Conservation (phyloP, 2,797 vertebrate genomes). For the Poeciliopsis presidionis region DNA sequence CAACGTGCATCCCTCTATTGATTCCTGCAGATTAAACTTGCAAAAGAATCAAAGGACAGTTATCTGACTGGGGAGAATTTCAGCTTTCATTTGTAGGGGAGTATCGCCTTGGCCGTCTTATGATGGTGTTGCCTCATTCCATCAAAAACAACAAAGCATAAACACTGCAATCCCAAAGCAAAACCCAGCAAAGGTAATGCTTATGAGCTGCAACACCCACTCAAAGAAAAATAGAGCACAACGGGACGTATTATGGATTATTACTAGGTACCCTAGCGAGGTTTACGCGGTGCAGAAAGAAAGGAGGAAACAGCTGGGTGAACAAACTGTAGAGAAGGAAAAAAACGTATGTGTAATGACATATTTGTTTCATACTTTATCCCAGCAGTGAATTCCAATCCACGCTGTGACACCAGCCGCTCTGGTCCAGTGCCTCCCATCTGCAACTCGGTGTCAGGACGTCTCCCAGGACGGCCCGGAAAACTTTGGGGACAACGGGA, state of each 20-base stretch:
- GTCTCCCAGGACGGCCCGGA: slow-evolving; percentile 75
- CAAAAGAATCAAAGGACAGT: slow-evolving; percentile 76
- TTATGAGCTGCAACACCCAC: slow-evolving; percentile 21
- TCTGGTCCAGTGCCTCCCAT: slow-evolving; percentile 80
- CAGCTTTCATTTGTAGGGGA: slow-evolving; percentile 61
- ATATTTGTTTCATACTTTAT: slow-evolving; percentile 78
- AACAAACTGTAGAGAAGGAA: slow-evolving; percentile 48
- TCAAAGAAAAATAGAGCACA: slow-evolving; percentile 23
- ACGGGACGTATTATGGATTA: slow-evolving; percentile 41
- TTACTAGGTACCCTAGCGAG: slow-evolving; percentile 38
- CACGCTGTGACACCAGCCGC: slow-evolving; percentile 77
- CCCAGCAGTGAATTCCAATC: slow-evolving; percentile 80
- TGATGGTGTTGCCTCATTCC: slow-evolving; percentile 52
- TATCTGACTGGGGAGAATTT: slow-evolving; percentile 67
- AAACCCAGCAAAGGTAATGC: slow-evolving; percentile 20
- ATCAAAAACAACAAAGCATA: slow-evolving; percentile 52
- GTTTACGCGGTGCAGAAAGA: slow-evolving; percentile 44
- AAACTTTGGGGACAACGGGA: slow-evolving; percentile 73
- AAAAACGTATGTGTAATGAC: slow-evolving; percentile 74
- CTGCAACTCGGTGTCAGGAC: slow-evolving; percentile 77
- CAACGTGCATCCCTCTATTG: slow-evolving; percentile 70
- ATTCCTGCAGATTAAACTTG: slow-evolving; percentile 75
- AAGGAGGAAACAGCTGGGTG: slow-evolving; percentile 68
- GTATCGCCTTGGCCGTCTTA: slow-evolving; percentile 44
- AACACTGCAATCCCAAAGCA: slow-evolving; percentile 54